Evolutionary conservation across 2,888 invertebrate species (phyloP).

Genomic region (Cephus runcator): DNA sequence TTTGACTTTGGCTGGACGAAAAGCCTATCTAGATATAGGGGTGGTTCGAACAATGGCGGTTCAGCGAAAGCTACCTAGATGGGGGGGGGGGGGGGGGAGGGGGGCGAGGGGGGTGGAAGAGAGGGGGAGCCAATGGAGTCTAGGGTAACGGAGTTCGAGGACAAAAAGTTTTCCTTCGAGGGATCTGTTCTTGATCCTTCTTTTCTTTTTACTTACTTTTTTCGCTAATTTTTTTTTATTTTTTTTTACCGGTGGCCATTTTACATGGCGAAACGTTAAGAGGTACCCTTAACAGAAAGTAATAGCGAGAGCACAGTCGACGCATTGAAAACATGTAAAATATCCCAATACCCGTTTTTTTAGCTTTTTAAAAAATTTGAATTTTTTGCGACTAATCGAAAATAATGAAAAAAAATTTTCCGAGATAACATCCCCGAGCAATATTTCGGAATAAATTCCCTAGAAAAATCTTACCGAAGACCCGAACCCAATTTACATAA

Average conservation of each 20-base stretch:
- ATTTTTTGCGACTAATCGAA: not conserved
- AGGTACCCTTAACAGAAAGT: too few relatives aligned
- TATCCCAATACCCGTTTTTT: not conserved
- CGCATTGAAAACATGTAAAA: not conserved
- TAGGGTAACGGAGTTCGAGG: not conserved
- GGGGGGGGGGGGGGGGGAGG: not conserved
- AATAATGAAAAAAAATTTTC: not conserved
- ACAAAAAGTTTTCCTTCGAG: not conserved
- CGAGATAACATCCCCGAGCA: too few relatives aligned
- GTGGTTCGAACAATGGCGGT: not conserved
- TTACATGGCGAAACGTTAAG: too few relatives aligned
- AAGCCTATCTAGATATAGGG: not conserved
- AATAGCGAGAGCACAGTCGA: too few relatives aligned
- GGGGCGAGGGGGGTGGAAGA: not conserved
- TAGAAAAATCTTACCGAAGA: not conserved
- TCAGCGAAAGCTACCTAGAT: not conserved
- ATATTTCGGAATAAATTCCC: not conserved
- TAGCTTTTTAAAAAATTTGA: too few relatives aligned
- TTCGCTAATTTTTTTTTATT: not conserved
- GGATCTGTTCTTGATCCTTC: not conserved
- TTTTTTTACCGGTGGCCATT: not conserved
- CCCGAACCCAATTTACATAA: not conserved
- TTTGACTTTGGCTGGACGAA: not conserved
- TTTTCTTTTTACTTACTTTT: not conserved
- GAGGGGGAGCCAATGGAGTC: not conserved